Conservation (phyloP, 1,140 invertebrate species). For the Aporrectodea caliginosa region DNA sequence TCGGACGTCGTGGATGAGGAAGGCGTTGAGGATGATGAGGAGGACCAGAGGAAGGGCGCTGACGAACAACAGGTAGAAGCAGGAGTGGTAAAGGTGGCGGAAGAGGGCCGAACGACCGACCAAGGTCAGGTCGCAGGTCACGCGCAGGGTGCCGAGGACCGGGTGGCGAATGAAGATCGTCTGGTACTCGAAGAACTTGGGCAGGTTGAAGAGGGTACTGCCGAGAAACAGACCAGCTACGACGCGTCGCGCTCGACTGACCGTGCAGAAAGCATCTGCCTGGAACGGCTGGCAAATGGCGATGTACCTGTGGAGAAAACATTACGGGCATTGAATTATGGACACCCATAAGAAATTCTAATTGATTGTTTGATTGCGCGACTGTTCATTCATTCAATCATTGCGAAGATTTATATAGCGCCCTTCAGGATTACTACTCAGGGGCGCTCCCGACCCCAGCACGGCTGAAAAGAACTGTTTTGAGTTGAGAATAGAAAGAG, state of each 20-base stretch:
- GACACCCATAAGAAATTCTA: too few species aligned
- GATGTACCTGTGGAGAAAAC: slow-evolving; percentile 40
- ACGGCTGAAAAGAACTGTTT: too few species aligned
- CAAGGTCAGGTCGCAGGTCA: slow-evolving; percentile 40
- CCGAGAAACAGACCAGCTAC: slow-evolving; percentile 42
- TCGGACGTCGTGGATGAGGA: slow-evolving; percentile 52
- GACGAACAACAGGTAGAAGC: slow-evolving; percentile 53
- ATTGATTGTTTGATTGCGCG: too few species aligned
- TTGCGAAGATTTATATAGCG: too few species aligned
- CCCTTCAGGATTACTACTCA: too few species aligned
- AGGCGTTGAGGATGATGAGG: slow-evolving; percentile 49
- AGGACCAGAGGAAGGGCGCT: slow-evolving; percentile 51
- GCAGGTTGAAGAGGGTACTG: slow-evolving; percentile 48
- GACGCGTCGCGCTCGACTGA: slow-evolving; percentile 44
- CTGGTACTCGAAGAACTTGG: slow-evolving; percentile 52
- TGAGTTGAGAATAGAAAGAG: too few species aligned
- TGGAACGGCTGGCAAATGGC: slow-evolving; percentile 57
- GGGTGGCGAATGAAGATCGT: slow-evolving; percentile 24
- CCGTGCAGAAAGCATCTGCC: slow-evolving; percentile 49
- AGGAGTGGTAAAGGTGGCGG: slow-evolving; percentile 49
- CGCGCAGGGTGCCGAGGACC: slow-evolving; percentile 10
- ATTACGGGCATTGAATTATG: too few species aligned
- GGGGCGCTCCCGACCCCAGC: too few species aligned
- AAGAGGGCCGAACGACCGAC: slow-evolving; percentile 46
- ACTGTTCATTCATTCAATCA: too few species aligned